Conservation (phyloP, 2,888 invertebrate species). For the Pammene aurita region DNA sequence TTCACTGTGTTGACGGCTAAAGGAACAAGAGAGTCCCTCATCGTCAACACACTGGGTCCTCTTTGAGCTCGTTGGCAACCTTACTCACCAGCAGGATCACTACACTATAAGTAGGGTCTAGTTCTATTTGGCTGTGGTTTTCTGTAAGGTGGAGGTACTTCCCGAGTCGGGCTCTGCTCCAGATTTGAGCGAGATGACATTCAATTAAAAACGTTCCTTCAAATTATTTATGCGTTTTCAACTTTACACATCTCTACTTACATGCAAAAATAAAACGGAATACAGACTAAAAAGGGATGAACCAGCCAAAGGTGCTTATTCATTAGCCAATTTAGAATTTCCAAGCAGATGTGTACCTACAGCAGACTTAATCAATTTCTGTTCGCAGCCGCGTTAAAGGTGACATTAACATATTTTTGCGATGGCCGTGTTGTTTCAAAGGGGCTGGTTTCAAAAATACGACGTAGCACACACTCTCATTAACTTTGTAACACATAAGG, state of each 20-base stretch:
- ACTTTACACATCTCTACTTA: neutral
- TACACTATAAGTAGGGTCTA: no score
- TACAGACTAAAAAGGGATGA: constrained; percentile 3
- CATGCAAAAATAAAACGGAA: neutral
- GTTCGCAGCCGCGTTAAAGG: constrained; percentile 54
- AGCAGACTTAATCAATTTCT: constrained; percentile 49
- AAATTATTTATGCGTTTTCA: no score
- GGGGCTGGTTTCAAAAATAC: constrained; percentile 78
- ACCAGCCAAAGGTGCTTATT: constrained; percentile 29
- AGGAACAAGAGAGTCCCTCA: no score
- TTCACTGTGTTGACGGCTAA: no score
- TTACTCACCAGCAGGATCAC: no score
- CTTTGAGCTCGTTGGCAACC: no score
- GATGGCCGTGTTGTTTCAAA: constrained; percentile 71
- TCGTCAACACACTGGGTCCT: no score
- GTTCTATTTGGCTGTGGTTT: no score
- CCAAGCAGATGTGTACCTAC: constrained; percentile 38
- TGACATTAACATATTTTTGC: constrained; percentile 78
- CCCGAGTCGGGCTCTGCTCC: no score
- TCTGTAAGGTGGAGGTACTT: no score
- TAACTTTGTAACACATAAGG: constrained; percentile 80
- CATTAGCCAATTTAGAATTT: constrained; percentile 41
- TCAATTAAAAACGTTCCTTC: no score
- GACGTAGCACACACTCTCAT: constrained; percentile 71
- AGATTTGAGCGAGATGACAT: no score